Evolutionary conservation across 2,797 vertebrate genomes (phyloP), one percentile per base, ranked within the genome.

Genomic region (Channa striata): DNA sequence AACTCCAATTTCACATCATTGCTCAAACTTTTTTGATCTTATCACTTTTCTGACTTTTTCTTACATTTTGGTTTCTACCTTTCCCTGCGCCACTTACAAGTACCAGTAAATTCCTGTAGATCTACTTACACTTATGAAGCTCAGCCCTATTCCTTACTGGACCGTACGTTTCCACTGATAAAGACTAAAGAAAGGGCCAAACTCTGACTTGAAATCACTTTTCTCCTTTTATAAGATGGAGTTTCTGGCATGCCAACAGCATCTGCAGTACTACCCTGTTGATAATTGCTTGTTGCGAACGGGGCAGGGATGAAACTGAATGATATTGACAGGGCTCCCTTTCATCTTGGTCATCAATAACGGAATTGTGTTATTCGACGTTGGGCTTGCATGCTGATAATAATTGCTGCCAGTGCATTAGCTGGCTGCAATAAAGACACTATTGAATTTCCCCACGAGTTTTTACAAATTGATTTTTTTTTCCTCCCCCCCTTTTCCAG

Each of bases 21-120:
- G 61, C 86, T 71, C 56, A 85, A 90, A 88, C 72, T 72, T 83
- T 84, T 68, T 63, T 61, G 72, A 78, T 88, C 69, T 33, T 80
- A 86, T 90, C 85, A 73, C 67, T 60, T 59, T 33, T 65, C 33
- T 30, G 62, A 81, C 72, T 81, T 80, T 80, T 73, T 46, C 19
- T 37, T 25, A 47, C 25, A 64, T 64, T 61, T 81, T 36, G 19
- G 20, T 50, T 60, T 20, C 56, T 12, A 3, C 23, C 4, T 20
- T n/a, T 11, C 3, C 33, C 44, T 66, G 58, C 6, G 1, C 51
- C 54, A 59, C 48, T 82, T 46, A 42, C 34, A 20, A 20, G 23
- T 40, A 42, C 34, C 23, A 20, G 23, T 40, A 47, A 76, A 72
- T 65, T 59, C 68, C 65, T 14, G 6, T 11, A 37, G 63, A 56